phyloP scores from a whole-genome alignment of 1,140 invertebrate species.

The Zaprionus nigranus region DNA sequence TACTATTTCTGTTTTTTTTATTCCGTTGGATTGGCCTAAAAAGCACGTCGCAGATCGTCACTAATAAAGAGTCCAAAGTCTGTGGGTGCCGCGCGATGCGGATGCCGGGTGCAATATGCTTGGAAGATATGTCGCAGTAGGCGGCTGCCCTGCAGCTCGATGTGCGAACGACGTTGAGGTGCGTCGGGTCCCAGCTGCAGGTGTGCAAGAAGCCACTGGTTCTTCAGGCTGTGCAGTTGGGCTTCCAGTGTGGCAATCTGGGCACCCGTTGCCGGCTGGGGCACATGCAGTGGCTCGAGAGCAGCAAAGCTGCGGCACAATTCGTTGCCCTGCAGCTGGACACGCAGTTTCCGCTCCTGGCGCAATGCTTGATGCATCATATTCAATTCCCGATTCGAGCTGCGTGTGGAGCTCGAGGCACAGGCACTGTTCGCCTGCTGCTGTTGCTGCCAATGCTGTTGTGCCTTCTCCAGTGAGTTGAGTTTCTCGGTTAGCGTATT shows the following conservation, averaged over 20 bases:
- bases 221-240: conserved; percentile 55
- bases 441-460: conserved; percentile 62
- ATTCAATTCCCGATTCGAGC: conserved; percentile 62
- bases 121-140: conserved; percentile 77
- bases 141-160: conserved; percentile 60
- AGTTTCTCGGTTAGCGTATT: conserved; percentile 59
- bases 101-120: conserved; percentile 70
- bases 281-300: conserved; percentile 70
- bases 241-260: conserved; percentile 45
- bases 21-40: conserved; percentile 44
- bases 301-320: conserved; percentile 51
- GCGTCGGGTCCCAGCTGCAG: conserved; percentile 49
- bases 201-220: conserved; percentile 65
- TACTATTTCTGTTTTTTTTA: background rate
- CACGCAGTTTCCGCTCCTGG: conserved; percentile 58
- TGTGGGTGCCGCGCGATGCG: conserved; percentile 63
- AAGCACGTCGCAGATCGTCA: conserved; percentile 63
- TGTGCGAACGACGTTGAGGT: conserved; percentile 40
- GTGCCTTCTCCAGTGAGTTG: conserved; percentile 48
- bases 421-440: conserved; percentile 57
- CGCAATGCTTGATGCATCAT: conserved; percentile 66
- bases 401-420: conserved; percentile 56
- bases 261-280: conserved; percentile 25
- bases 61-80: conserved; percentile 75
- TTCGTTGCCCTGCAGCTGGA: conserved; percentile 49